Evolutionary conservation across 1,140 invertebrate species (phyloP), one percentile per base, ranked within the genome.

Genomic region (Heliconius hermathena): DNA sequence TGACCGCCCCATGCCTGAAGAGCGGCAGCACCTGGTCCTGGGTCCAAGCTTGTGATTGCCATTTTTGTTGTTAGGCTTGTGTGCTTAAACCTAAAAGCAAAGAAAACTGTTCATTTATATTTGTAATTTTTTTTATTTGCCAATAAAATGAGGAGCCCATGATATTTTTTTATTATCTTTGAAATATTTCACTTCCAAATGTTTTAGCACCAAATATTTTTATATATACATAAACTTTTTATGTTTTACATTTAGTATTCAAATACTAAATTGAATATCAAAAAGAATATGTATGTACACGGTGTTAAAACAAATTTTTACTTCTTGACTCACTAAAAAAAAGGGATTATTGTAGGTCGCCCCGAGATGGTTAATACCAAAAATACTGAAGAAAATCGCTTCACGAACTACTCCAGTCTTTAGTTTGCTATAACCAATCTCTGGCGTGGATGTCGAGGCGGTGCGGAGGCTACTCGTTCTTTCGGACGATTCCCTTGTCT

Each of bases 301-400:
- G 77, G 72, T 76, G 80, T 81, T 78, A 78, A 78, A 78, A 81
- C 80, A 60, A 46, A 74, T 36, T 49, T 73, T 78, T 78, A 81
- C 74, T 73, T 82, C 73, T 74, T 75, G 82, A 87, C 90, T 90
- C 85, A 91, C 89, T 85, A 84, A 88, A 83, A 87, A 26, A 79
- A 78, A 82, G 86, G 90, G 80, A 52, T 79, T 80, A 85, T 82
- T 80, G 85, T 84, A 83, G 78, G 84, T 85, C 78, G 85, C 85
- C 86, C 81, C 85, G 91, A 93, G 90, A 90, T 91, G 92, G 92
- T 92, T 93, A 90, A 85, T 89, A 91, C 83, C 85, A 92, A 91
- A 90, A 94, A 91, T 92, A 95, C 94, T 95, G 94, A 95, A 95
- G 94, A 94, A 95, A 95, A 95, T 95, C 94, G 92, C 86, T 87